Evolutionary conservation across 1,140 invertebrate genomes (phyloP).

Genomic region (Harlomillsia oculata): DNA sequence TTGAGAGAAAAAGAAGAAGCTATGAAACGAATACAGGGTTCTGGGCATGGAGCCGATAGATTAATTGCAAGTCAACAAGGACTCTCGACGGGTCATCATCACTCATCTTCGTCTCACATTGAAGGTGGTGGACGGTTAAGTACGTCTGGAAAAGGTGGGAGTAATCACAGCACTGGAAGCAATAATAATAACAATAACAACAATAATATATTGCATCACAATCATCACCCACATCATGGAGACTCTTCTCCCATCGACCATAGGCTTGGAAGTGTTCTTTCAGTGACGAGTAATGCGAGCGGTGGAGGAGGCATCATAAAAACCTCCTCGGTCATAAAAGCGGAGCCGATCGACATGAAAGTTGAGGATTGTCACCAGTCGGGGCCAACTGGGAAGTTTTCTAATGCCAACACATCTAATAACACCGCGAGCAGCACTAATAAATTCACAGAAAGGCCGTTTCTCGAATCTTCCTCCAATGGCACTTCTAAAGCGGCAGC

Average conservation of each 20-base stretch:
- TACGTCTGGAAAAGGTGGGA: no score
- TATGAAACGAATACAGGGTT: slow-evolving; percentile 49
- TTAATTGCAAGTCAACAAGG: slow-evolving; percentile 1
- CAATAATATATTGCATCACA: not conserved
- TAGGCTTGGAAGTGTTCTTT: slow-evolving; percentile 9
- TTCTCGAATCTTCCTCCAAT: slow-evolving; percentile 4
- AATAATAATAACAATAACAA: slow-evolving; percentile 7
- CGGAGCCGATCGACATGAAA: slow-evolving; percentile 36
- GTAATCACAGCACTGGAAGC: slow-evolving; percentile 5
- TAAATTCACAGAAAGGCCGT: slow-evolving; percentile 8
- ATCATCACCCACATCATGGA: not conserved
- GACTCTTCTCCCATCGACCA: slow-evolving; percentile 4
- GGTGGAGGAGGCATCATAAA: slow-evolving; percentile 9
- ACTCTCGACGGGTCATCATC: no score
- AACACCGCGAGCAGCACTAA: slow-evolving; percentile 1
- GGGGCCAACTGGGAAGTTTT: slow-evolving; percentile 21
- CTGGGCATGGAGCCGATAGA: slow-evolving; percentile 9
- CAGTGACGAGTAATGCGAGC: slow-evolving; percentile 3
- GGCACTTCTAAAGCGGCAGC: slow-evolving; percentile 17
- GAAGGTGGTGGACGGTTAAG: no score
- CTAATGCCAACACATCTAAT: not conserved
- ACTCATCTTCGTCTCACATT: no score
- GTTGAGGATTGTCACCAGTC: slow-evolving; percentile 27
- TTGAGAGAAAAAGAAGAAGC: slow-evolving; percentile 78
- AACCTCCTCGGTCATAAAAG: slow-evolving; percentile 26